Percentiles rank a stretch among this genome's conserved stretches.
Evolutionary conservation across 2,888 invertebrate species (phyloP).

Genomic region (Cheilosia grossa): DNA sequence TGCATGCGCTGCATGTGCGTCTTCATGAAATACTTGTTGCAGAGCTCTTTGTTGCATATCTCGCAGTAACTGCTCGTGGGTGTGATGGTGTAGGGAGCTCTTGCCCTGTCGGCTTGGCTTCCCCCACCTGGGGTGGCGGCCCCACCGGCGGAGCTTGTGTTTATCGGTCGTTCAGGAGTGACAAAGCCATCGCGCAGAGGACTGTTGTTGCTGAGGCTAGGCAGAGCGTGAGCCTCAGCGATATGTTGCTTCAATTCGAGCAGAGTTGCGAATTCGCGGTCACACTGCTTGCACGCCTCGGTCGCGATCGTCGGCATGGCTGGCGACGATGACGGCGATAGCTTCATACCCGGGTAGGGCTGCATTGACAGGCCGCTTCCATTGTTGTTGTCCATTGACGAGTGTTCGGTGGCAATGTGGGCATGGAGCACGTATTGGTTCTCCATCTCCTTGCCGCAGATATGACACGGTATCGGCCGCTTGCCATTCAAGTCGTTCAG

Average conservation of each 20-base stretch:
- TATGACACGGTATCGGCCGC: constrained; percentile 85
- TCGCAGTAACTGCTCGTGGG: constrained; percentile 96
- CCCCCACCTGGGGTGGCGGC: constrained; percentile 47
- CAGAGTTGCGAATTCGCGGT: constrained; percentile 86
- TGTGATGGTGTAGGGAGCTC: constrained; percentile 86
- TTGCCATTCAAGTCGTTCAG: constrained; percentile 90
- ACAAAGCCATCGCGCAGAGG: constrained; percentile 83
- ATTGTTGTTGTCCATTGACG: constrained; percentile 76
- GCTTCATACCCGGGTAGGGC: constrained; percentile 76
- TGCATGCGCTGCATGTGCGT: constrained; percentile 99
- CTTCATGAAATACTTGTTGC: constrained; percentile 99
- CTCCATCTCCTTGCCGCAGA: constrained; percentile 89
- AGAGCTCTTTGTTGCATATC: constrained; percentile 98
- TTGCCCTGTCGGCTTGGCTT: constrained; percentile 76
- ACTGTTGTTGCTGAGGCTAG: constrained; percentile 83
- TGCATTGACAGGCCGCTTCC: constrained; percentile 44
- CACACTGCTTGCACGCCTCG: constrained; percentile 81
- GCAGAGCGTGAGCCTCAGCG: constrained; percentile 85
- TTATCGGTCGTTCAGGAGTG: constrained; percentile 83
- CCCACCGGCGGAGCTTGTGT: constrained; percentile 72
- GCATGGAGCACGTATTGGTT: constrained; percentile 87
- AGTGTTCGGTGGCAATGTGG: constrained; percentile 82
- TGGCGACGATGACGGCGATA: constrained; percentile 78
- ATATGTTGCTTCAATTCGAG: constrained; percentile 89
- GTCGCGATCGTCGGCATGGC: constrained; percentile 72